Conservation (phyloP, 2,113 vertebrate species). For the Xiphophorus maculatus region DNA sequence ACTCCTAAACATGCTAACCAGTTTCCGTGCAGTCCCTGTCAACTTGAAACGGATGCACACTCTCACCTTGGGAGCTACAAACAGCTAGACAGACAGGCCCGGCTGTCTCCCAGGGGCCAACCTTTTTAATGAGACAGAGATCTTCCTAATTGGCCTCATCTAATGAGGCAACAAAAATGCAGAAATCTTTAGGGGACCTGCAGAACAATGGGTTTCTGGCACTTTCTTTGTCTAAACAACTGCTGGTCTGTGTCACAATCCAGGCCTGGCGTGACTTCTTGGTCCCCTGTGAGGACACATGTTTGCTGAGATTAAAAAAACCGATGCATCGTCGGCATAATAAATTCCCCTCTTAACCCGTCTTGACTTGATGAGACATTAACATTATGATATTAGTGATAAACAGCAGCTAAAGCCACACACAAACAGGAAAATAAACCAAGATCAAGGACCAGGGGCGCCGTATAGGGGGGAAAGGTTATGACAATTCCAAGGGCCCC, state of each 20-base stretch:
- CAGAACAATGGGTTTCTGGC: conserved; percentile 52
- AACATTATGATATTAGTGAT: too few relatives aligned
- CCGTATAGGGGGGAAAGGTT: too few relatives aligned
- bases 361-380: not conserved
- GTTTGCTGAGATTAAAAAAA: not conserved
- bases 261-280: conserved; percentile 27
- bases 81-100: conserved; percentile 65
- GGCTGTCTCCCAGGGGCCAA: conserved; percentile 76
- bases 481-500: too few relatives aligned
- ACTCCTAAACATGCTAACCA: conserved; percentile 25
- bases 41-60: conserved; percentile 3
- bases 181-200: conserved; percentile 82
- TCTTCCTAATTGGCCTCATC: conserved; percentile 85
- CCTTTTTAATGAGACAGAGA: conserved; percentile 83
- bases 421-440: too few relatives aligned
- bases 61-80: conserved; percentile 52
- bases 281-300: conserved; percentile 28
- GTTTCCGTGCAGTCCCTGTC: conserved; percentile 18
- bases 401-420: too few relatives aligned
- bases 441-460: too few relatives aligned
- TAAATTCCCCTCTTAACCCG: not conserved
- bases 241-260: conserved; percentile 43
- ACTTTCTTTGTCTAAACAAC: conserved; percentile 31
- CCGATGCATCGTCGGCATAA: not conserved
- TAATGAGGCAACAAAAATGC: conserved; percentile 82